Base-by-base conservation (phyloP, 2,888 invertebrate species). In the Sisyra terminalis region DNA sequence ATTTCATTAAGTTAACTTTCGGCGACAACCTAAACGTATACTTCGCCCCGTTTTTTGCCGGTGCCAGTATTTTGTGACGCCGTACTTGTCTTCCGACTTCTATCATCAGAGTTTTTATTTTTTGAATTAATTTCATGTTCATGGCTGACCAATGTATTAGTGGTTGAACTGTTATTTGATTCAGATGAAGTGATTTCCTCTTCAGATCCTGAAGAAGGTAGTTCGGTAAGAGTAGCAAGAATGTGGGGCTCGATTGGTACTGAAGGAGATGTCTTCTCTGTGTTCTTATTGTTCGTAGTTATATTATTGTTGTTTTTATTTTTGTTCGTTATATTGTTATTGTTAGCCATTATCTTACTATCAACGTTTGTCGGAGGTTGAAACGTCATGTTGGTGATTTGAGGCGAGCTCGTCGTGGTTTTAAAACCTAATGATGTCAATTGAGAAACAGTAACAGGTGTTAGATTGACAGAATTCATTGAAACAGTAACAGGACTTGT, bases 361-460 rank as follows among this genome's bases (percentile, higher is more conserved):
- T 60, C 56, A 3, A 59, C 38, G 14, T 60, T 58, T 1, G 59
- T 55, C 2, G 60, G 58, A 9, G 55, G 52, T 41, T 57, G 54
- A 42, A 52, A 57, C 45, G 30, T 35, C 11, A 30, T 54, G 45
- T 55, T 57, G 3, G 58, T 54, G 42, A 58, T 55, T 3, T 57
- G 57, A 29, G 57, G 48, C 1, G 57, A 57, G 35, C 32, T 10
- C 48, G 48, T 13, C 49, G 43, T 30, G 49, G 48, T 8, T 47
- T 44, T 46, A 51, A 31, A 15, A 18, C 46, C 43, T 30, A 48
- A 42, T 39, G 49, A 42, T n/a, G 49, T 47, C 44, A 53, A 31
- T 44, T 47, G 18, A 48, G 47, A 67, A 47, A 76, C 70, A 3
- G 75, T 72, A 53, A 75, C 70, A 0, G 75, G 70, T 1, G 70